Conservation (phyloP, 2,888 invertebrate genomes). For the Xestia sexstrigata region DNA sequence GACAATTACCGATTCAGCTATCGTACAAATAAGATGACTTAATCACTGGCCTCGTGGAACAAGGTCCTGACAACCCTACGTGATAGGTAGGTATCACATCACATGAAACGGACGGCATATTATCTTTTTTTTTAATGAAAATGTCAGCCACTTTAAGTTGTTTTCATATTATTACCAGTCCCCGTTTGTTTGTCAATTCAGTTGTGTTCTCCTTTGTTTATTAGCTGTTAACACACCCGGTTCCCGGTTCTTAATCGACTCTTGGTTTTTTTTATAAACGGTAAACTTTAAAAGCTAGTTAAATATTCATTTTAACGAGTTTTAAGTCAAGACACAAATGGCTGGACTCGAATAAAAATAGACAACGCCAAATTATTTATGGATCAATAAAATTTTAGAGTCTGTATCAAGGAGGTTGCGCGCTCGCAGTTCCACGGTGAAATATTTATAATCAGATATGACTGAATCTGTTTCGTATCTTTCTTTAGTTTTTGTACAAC, state of each 20-base stretch:
- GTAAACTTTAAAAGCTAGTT: slow-evolving; percentile 58
- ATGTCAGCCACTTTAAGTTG: slow-evolving; percentile 83
- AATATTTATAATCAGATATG: slow-evolving; percentile 29
- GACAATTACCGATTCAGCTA: slow-evolving; percentile 51
- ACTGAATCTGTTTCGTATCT: slow-evolving; percentile 20
- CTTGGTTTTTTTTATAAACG: slow-evolving; percentile 60
- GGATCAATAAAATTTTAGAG: slow-evolving; percentile 55
- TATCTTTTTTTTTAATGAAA: slow-evolving; percentile 85
- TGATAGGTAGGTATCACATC: slow-evolving; percentile 72
- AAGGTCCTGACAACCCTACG: slow-evolving; percentile 69
- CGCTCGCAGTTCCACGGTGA: slow-evolving; percentile 15
- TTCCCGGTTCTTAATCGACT: slow-evolving; percentile 53
- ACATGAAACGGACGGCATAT: slow-evolving; percentile 73
- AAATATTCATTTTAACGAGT: slow-evolving; percentile 45
- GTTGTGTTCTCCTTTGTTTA: slow-evolving; percentile 76
- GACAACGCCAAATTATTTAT: slow-evolving; percentile 53
- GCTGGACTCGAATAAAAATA: slow-evolving; percentile 32
- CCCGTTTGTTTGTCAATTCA: slow-evolving; percentile 78
- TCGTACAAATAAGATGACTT: slow-evolving; percentile 60
- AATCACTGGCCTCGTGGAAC: slow-evolving; percentile 54
- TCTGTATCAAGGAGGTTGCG: slow-evolving; percentile 3
- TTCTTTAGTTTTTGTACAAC: slow-evolving; percentile 38
- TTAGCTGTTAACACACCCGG: slow-evolving; percentile 72
- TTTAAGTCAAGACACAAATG: slow-evolving; percentile 24
- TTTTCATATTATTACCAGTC: slow-evolving; percentile 84